Evolutionary conservation across 2,888 invertebrate genomes (phyloP).

Genomic region (Hypolimnas misippus): DNA sequence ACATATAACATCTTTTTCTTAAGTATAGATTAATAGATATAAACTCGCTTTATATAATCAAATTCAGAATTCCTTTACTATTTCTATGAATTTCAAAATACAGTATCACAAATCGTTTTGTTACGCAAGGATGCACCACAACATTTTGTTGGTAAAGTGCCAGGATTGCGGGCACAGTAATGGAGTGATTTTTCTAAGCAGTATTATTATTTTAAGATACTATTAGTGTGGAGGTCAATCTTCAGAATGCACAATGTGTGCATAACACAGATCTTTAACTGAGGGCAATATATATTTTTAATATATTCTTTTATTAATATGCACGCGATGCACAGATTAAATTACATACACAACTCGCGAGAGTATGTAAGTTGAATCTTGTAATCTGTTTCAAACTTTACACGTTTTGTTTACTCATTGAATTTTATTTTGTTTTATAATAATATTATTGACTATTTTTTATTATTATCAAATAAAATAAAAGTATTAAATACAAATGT

Average conservation of each 20-base stretch:
- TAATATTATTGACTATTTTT: no score
- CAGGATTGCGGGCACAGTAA: constrained; percentile 41
- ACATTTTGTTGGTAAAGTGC: constrained; percentile 44
- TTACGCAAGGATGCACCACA: constrained; percentile 41
- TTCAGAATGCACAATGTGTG: not conserved
- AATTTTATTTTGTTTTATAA: no score
- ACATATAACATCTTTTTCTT: not conserved
- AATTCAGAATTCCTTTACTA: constrained; percentile 14
- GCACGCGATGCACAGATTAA: no score
- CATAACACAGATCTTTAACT: no score
- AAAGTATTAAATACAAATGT: no score
- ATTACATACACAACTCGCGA: no score
- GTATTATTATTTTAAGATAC: constrained; percentile 33
- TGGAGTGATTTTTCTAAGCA: constrained; percentile 44
- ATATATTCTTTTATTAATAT: no score
- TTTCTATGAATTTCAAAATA: constrained; percentile 41
- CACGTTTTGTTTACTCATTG: no score
- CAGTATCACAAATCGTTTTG: constrained; percentile 41
- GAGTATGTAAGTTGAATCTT: no score
- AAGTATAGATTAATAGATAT: not conserved
- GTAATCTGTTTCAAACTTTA: no score
- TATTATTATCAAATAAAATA: no score
- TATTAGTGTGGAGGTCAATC: constrained; percentile 8
- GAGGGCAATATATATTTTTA: no score
- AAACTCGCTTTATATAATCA: constrained; percentile 1